Evolutionary conservation across 2,797 vertebrate genomes (phyloP), one percentile per base, ranked within the genome.

Genomic region (Adrianichthys oophorus): DNA sequence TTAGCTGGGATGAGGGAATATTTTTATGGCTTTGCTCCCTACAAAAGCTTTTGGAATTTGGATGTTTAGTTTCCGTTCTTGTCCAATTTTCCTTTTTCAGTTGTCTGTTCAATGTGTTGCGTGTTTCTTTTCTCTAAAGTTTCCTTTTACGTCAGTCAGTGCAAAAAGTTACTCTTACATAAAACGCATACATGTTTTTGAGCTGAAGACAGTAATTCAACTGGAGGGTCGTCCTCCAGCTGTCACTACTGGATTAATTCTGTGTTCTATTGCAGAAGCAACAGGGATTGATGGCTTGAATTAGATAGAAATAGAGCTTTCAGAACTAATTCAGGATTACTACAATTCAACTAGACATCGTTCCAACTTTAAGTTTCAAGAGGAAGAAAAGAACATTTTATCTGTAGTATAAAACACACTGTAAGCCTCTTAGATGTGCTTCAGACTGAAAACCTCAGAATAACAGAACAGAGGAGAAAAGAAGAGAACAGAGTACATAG

Each of bases 171-270:
- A 54, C 66, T 76, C 76, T 51, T 52, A 59, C 48, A 47, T 14
- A 21, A 41, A 51, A 41, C 76, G 46, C 76, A 74, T 72, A 61
- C 42, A 45, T 16, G 46, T 40, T 62, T 45, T 55, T 70, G 52
- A 72, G 59, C 56, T 50, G 59, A 65, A 64, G 48, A 74, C 62
- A 79, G 76, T 75, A 56, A 73, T 69, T 80, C 63, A 24, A 61
- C 62, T 63, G 57, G 77, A 62, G 69, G 56, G 16, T 73, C 71
- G 60, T 78, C 72, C 53, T 69, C 53, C 74, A 82, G 61, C 73
- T 80, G 65, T 74, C 65, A 53, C 53, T 66, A 50, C 64, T 59
- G 82, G 51, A 76, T 81, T 68, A 46, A 56, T 80, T 72, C 48
- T 41, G 52, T 55, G 53, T 48, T 76, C 63, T 63, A 70, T 10